phyloP scores from a whole-genome alignment of 2,113 vertebrate genomes.

The Herpetotheres cachinnans region DNA sequence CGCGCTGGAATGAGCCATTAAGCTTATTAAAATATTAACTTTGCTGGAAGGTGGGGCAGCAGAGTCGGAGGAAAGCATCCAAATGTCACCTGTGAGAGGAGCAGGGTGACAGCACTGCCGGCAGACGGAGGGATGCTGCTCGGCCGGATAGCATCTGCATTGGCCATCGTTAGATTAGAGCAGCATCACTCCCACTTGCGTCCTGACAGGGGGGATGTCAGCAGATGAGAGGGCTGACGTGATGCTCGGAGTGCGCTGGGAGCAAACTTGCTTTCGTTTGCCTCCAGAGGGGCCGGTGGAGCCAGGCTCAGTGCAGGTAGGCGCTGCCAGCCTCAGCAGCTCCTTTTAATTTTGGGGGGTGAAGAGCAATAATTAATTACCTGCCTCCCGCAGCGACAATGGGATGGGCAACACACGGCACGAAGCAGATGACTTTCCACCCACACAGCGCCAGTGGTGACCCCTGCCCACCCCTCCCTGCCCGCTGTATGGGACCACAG shows the following conservation, averaged over 20 bases:
- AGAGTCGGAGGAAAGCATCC: fast-evolving
- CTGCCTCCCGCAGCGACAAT: fast-evolving
- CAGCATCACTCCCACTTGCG: neutral
- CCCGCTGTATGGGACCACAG: fast-evolving
- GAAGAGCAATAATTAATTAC: neutral
- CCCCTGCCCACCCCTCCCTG: neutral
- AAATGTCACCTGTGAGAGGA: neutral
- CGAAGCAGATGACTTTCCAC: neutral
- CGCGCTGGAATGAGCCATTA: neutral
- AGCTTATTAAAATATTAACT: constrained; percentile 34
- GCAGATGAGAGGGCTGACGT: neutral
- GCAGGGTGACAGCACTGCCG: neutral
- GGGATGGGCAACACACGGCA: neutral
- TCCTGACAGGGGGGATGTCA: neutral
- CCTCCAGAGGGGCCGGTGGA: neutral
- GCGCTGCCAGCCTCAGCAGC: neutral
- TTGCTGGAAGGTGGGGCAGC: neutral
- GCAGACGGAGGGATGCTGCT: neutral
- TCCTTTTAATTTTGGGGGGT: neutral
- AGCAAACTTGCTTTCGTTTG: neutral
- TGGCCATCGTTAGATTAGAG: neutral
- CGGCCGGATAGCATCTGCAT: neutral
- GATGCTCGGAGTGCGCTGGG: neutral
- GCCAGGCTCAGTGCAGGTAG: neutral
- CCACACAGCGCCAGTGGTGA: neutral